A percentile compares a stretch with the other conserved stretches of the same genome.
Evolutionary conservation across 1,140 invertebrate species (phyloP).

Genomic region (Chironomus striatipennis): DNA sequence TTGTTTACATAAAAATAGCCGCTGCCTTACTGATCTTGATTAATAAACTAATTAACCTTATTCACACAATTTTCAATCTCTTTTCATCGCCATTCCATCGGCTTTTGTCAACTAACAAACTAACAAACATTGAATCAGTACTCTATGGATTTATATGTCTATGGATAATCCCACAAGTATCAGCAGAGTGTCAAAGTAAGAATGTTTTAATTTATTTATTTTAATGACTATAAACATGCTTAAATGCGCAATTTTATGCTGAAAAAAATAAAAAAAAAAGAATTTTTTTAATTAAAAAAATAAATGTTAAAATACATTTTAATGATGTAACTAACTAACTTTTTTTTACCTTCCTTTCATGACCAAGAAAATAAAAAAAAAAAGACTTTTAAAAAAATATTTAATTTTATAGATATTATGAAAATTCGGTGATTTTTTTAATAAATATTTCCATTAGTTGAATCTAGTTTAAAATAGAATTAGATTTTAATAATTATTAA

Average conservation of each 20-base stretch:
- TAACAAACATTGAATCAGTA: background rate
- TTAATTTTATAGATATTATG: background rate
- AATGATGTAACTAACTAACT: background rate
- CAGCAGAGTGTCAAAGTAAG: constrained; percentile 42
- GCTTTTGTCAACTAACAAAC: background rate
- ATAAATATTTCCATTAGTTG: no score
- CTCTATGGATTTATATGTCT: background rate
- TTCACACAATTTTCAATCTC: background rate
- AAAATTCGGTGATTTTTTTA: background rate
- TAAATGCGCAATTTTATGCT: constrained; percentile 26
- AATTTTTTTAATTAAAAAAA: background rate
- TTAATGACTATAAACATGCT: background rate
- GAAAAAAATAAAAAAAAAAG: constrained; percentile 24
- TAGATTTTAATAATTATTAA: background rate
- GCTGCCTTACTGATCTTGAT: no score
- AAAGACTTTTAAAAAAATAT: background rate
- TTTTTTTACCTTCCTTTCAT: constrained; percentile 11
- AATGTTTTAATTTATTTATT: constrained; percentile 30
- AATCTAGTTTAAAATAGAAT: background rate
- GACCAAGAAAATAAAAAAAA: background rate
- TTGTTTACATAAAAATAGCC: background rate
- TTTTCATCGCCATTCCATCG: background rate
- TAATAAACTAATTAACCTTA: no score
- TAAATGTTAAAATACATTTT: background rate
- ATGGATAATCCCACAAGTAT: constrained; percentile 36